Conservation (phyloP, 1,140 invertebrate genomes). For the Drosophila pallidifrons region DNA sequence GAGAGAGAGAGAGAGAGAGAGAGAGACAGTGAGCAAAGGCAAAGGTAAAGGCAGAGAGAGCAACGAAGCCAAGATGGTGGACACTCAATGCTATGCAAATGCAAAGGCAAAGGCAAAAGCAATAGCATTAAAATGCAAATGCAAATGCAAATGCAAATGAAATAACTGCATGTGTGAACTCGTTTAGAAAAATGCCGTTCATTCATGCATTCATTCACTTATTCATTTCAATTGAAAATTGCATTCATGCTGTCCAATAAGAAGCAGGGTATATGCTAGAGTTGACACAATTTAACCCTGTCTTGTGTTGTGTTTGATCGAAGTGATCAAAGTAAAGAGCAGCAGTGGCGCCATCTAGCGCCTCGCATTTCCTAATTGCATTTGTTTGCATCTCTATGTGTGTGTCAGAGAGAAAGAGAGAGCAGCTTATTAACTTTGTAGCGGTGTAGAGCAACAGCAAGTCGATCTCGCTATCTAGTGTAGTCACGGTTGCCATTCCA, state of each 20-base stretch:
- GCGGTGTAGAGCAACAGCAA: too few species aligned
- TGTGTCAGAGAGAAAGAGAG: too few species aligned
- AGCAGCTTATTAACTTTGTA: too few species aligned
- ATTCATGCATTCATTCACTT: constrained; percentile 38
- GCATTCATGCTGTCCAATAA: constrained; percentile 6
- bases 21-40: too few species aligned
- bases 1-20: constrained; percentile 1
- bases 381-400: too few species aligned
- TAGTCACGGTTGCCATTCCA: too few species aligned
- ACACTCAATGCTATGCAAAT: neutral
- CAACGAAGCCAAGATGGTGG: constrained; percentile 12
- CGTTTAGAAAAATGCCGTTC: constrained; percentile 6
- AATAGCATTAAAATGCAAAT: constrained; percentile 8
- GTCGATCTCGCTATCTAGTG: too few species aligned
- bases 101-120: constrained; percentile 2
- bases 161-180: constrained; percentile 2
- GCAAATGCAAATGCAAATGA: constrained; percentile 4
- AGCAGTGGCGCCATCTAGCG: neutral
- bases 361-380: too few species aligned
- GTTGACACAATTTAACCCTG: neutral
- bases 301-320: neutral
- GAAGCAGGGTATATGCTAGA: neutral
- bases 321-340: neutral
- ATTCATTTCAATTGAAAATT: constrained; percentile 36
- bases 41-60: too few species aligned